Percentiles rank a stretch among this genome's conserved stretches.
These are phyloP conservation scores for Xenotilapia caudafasciata DNA, from an alignment of 2,113 vertebrate species.

Conservation along the genomic window DNA sequence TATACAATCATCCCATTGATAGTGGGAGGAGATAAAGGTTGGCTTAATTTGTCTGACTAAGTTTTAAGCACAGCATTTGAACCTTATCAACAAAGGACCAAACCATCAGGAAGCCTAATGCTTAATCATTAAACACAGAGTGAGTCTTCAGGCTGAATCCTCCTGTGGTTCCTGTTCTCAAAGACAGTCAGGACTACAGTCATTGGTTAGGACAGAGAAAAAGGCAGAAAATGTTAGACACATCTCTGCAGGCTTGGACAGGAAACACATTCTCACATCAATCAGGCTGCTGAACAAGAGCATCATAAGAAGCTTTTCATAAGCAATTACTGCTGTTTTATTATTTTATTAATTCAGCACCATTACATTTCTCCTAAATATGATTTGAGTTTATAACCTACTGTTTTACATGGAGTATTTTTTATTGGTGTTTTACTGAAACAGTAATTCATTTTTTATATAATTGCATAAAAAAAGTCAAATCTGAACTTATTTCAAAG, in stretches of 20 bases:
- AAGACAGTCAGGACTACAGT: rapidly evolving
- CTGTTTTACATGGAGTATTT: background rate
- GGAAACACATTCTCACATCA: rapidly evolving
- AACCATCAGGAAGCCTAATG: background rate
- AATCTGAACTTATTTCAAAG: background rate
- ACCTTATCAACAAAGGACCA: background rate
- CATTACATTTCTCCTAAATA: background rate
- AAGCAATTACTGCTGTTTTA: background rate
- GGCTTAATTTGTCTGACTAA: background rate
- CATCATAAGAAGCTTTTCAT: background rate
- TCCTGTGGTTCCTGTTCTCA: rapidly evolving
- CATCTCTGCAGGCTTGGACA: background rate
- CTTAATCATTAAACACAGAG: background rate
- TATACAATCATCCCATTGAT: background rate
- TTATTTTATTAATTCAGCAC: background rate
- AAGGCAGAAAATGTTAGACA: background rate
- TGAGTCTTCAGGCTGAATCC: background rate
- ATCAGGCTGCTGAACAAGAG: background rate
- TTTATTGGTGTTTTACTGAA: background rate
- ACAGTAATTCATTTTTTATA: background rate
- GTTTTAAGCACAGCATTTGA: background rate
- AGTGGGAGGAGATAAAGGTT: background rate
- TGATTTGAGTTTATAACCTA: background rate
- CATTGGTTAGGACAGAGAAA: background rate
- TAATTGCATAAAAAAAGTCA: background rate